Percentiles rank a stretch among this genome's conserved stretches.
These are phyloP conservation scores for Poecilia wingei DNA, from an alignment of 2,797 vertebrate species.

Conservation along the genomic window DNA sequence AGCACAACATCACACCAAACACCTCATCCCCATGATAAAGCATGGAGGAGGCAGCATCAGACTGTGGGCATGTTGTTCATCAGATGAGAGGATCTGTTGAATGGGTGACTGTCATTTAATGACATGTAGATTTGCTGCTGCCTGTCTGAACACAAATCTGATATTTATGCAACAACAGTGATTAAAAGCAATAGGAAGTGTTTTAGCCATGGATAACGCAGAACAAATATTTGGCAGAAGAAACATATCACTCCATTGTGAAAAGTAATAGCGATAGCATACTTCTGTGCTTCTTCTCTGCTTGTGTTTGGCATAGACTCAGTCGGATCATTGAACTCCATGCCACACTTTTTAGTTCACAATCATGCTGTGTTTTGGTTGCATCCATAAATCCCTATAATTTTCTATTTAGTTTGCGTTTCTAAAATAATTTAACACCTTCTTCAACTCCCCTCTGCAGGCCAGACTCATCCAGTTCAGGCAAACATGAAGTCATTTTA, in stretches of 20 bases:
- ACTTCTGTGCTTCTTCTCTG: not conserved
- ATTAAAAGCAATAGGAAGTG: not conserved
- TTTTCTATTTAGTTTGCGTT: not conserved
- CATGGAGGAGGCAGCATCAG: not conserved
- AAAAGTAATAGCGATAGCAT: not conserved
- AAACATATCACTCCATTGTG: not conserved
- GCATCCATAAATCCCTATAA: not conserved
- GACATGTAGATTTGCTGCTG: not conserved
- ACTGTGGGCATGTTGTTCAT: not conserved
- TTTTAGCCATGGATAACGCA: not conserved
- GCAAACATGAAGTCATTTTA: constrained; percentile 2
- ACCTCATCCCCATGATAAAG: not conserved
- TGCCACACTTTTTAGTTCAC: not conserved
- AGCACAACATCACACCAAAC: not conserved
- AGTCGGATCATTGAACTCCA: too few relatives aligned
- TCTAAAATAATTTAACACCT: not conserved
- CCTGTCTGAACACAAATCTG: not conserved
- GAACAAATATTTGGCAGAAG: not conserved
- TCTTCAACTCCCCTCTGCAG: not conserved
- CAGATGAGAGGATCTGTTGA: not conserved
- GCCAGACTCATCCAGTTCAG: not conserved
- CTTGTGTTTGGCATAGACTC: too few relatives aligned
- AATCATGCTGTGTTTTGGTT: not conserved
- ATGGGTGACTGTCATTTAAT: not conserved
- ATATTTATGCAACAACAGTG: not conserved